Evolutionary conservation across 1,140 invertebrate genomes (phyloP).

Genomic region (Matsumurasca onukii): DNA sequence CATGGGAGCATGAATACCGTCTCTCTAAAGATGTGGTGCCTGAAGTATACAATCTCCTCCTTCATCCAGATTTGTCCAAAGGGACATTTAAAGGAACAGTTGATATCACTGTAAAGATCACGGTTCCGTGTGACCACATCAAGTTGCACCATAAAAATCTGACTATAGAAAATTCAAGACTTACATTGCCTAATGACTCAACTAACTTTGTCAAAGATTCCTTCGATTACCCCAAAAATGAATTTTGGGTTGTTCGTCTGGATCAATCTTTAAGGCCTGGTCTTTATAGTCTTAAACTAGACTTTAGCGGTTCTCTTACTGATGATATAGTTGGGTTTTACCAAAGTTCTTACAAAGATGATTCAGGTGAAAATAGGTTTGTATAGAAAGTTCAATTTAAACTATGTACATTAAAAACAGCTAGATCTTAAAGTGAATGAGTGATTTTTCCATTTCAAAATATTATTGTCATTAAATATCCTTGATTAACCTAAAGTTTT

Average conservation of each 20-base stretch:
- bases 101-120: slow-evolving; percentile 64
- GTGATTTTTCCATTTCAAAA: no score
- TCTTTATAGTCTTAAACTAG: slow-evolving; percentile 61
- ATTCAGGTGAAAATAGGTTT: slow-evolving; percentile 58
- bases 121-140: slow-evolving; percentile 59
- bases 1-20: slow-evolving; percentile 51
- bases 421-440: no score
- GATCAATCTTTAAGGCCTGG: slow-evolving; percentile 55
- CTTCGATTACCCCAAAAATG: slow-evolving; percentile 57
- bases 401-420: no score
- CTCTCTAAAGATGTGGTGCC: slow-evolving; percentile 69
- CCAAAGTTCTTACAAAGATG: slow-evolving; percentile 67
- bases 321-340: slow-evolving; percentile 78
- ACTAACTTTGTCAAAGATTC: slow-evolving; percentile 46
- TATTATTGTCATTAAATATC: no score
- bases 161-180: slow-evolving; percentile 48
- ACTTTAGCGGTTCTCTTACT: slow-evolving; percentile 67
- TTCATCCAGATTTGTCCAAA: slow-evolving; percentile 69
- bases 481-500: no score
- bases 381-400: no score
- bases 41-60: slow-evolving; percentile 68
- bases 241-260: slow-evolving; percentile 66
- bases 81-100: slow-evolving; percentile 72
- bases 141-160: slow-evolving; percentile 69
- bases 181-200: slow-evolving; percentile 41